Evolutionary conservation across 2,113 vertebrate species (phyloP).

Genomic region (Lycaon pictus): DNA sequence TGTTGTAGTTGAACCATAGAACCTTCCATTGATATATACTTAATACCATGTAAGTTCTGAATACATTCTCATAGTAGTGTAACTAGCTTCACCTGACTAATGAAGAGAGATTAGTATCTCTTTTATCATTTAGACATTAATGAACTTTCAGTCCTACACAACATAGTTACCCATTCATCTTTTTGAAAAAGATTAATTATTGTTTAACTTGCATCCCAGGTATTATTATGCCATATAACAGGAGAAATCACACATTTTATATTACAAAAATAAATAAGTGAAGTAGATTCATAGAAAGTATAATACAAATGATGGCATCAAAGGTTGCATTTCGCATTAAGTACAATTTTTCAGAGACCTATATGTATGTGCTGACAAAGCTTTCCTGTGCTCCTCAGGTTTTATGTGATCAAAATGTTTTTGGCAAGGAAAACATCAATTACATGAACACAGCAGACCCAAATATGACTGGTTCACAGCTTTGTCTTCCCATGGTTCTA

Average conservation of each 20-base stretch:
- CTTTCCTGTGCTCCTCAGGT: accelerated
- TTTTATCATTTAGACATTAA: constrained; percentile 94
- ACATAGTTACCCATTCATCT: constrained; percentile 90
- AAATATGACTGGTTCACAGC: background rate
- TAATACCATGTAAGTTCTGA: constrained; percentile 79
- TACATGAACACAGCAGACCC: background rate
- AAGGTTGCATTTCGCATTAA: background rate
- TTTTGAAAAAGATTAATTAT: constrained; percentile 94
- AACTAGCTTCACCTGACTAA: constrained; percentile 83
- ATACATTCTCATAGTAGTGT: constrained; percentile 81
- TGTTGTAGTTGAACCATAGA: constrained; percentile 40
- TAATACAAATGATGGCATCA: background rate
- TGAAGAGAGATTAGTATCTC: constrained; percentile 86
- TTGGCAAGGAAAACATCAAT: background rate
- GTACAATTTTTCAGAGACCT: background rate
- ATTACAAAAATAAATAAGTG: background rate
- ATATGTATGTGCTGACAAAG: background rate
- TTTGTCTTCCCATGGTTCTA: accelerated
- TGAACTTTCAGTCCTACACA: constrained; percentile 89
- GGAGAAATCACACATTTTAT: background rate
- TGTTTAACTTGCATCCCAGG: constrained; percentile 89
- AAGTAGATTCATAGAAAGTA: background rate
- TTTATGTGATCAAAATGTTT: background rate
- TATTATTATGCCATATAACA: constrained; percentile 84
- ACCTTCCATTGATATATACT: constrained; percentile 71